Evolutionary conservation across 2,888 invertebrate genomes (phyloP).

Genomic region (Apodemia duryi): DNA sequence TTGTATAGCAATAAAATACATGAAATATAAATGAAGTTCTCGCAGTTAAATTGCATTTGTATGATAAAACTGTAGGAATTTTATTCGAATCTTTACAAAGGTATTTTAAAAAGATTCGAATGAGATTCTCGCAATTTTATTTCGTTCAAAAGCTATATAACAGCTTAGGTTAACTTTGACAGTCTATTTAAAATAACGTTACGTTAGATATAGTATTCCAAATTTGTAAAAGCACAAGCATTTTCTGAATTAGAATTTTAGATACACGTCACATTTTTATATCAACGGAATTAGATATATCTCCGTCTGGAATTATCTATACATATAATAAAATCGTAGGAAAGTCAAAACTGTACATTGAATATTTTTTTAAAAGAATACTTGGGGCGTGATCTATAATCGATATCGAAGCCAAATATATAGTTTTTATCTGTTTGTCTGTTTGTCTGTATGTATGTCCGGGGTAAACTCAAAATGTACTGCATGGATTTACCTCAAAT

Average conservation of each 20-base stretch:
- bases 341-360: no score
- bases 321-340: no score
- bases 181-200: neutral
- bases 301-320: no score
- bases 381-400: no score
- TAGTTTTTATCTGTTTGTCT: no score
- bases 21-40: neutral
- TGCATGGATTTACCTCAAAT: no score
- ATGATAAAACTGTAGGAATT: neutral
- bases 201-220: neutral
- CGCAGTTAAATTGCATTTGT: neutral
- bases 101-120: conserved; percentile 3
- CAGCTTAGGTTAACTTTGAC: neutral
- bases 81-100: neutral
- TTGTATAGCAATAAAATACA: neutral
- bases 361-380: no score
- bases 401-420: no score
- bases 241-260: neutral
- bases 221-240: neutral
- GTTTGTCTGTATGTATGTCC: no score
- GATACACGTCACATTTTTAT: no score
- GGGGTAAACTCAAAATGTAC: no score
- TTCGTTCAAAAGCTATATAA: neutral
- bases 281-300: no score
- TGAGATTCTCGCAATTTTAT: conserved; percentile 1